Evolutionary conservation across 2,888 invertebrate species (phyloP).

Genomic region (Leptarthrus brevirostris): DNA sequence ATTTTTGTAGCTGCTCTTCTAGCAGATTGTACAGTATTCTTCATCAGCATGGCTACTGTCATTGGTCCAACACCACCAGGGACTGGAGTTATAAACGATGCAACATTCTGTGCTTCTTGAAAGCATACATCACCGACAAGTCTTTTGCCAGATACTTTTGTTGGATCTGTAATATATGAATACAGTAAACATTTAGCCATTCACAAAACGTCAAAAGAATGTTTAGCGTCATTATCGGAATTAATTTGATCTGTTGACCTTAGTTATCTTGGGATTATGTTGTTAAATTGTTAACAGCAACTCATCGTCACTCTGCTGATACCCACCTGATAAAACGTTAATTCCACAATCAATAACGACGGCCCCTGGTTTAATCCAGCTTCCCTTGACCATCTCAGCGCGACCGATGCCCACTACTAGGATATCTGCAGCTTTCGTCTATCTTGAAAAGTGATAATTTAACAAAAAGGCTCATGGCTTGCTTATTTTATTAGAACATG

Average conservation of each 20-base stretch:
- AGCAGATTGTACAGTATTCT: slow-evolving; percentile 90
- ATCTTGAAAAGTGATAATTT: not conserved
- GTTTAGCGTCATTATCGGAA: not conserved
- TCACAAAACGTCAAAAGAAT: not conserved
- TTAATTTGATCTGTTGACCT: slow-evolving; percentile 20
- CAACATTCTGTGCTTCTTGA: slow-evolving; percentile 80
- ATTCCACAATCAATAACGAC: slow-evolving; percentile 99
- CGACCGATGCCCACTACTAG: slow-evolving; percentile 96
- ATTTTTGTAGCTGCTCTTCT: slow-evolving; percentile 72
- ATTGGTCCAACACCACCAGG: slow-evolving; percentile 94
- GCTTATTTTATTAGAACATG: slow-evolving; percentile 64
- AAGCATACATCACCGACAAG: slow-evolving; percentile 96
- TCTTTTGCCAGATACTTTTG: slow-evolving; percentile 82
- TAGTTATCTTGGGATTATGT: not conserved
- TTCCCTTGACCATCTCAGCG: slow-evolving; percentile 89
- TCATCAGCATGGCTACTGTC: slow-evolving; percentile 95
- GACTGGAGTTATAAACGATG: slow-evolving; percentile 88
- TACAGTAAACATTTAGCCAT: not conserved
- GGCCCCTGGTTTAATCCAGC: slow-evolving; percentile 98
- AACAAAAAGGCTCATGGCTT: not conserved
- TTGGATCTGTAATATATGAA: slow-evolving; percentile 71
- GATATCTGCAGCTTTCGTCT: slow-evolving; percentile 88
- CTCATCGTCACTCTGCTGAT: not conserved
- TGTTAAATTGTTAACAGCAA: not conserved
- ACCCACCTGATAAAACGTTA: slow-evolving; percentile 84